These are phyloP conservation scores for Montipora capitata DNA, from an alignment of 92 coral and sea anemone species.

Conservation along the genomic window DNA sequence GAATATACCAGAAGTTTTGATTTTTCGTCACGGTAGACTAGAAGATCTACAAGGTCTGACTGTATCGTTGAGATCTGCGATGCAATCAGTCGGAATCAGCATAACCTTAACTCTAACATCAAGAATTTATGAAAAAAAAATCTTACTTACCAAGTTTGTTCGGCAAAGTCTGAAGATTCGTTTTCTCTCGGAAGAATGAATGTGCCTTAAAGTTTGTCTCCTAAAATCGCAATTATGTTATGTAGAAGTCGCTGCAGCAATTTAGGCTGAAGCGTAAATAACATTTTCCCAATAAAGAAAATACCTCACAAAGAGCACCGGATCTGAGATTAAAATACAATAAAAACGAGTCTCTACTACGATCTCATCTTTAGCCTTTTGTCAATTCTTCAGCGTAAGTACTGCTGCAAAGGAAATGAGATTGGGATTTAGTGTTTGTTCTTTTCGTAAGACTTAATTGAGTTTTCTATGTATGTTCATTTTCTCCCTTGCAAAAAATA, in stretches of 20 bases:
- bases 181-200: not conserved
- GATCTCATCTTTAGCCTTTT: not conserved
- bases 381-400: not conserved
- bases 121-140: not conserved
- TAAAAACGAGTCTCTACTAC: not conserved
- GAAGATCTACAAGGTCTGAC: not conserved
- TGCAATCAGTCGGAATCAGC: no score
- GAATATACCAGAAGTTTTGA: no score
- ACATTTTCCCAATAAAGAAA: constrained; percentile 14
- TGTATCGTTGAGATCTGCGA: no score
- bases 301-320: constrained; percentile 3
- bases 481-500: not conserved
- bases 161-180: not conserved
- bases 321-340: constrained; percentile 7
- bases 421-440: constrained; percentile 10
- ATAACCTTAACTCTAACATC: no score
- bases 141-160: not conserved
- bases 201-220: not conserved
- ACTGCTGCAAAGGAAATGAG: constrained; percentile 22
- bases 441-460: constrained; percentile 14
- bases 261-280: constrained; percentile 24
- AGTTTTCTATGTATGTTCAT: constrained; percentile 16
- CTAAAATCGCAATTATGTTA: constrained; percentile 2
- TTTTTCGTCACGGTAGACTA: no score
- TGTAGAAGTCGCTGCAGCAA: constrained; percentile 21